Evolutionary conservation across 2,113 vertebrate species (phyloP), one percentile per base, ranked within the genome.

Genomic region (Syngnathus typhle): DNA sequence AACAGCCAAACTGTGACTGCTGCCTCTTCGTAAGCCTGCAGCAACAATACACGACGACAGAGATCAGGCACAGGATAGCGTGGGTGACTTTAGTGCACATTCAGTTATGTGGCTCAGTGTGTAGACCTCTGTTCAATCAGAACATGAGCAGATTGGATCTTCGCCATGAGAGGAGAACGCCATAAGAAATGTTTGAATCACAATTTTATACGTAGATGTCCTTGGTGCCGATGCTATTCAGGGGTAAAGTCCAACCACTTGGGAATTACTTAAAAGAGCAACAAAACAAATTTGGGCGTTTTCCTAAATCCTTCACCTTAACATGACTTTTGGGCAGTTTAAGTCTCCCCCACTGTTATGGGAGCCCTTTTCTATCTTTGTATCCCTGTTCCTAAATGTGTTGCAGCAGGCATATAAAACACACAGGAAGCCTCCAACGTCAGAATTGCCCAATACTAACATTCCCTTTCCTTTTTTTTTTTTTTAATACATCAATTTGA

Each of bases 21-120:
- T 79, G 21, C 11, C 52, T 13, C 23, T 55, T 27, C 11, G 11
- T 2, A 13, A 81, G 75, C 65, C 7, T 77, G 49, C 19, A 19
- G 19, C 19, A 21, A 21, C 6, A 51, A 12, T 46, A 61, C 55
- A 43, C 54, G 62, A 66, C 27, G 13, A 37, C 44, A 16, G 15
- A 47, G 5, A 6, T 46, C 5, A 81, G 75, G 81, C 83, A 82
- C 82, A 77, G 67, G 59, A 81, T 70, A 68, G 64, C 64, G 46
- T 47, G 68, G 73, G 76, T 62, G 64, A 69, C 67, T 47, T 68
- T 69, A 63, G 67, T 68, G 68, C 64, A 74, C 72, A 73, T 71
- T 75, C 73, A 66, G 7, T 13, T 64, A 58, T 23, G 47, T 19
- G 47, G 47, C 6, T 19, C 18, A 7, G 7, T 51, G 69, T 15